Evolutionary conservation across 2,888 invertebrate species (phyloP), one percentile per base, ranked within the genome.

Genomic region (Papilio demoleus): DNA sequence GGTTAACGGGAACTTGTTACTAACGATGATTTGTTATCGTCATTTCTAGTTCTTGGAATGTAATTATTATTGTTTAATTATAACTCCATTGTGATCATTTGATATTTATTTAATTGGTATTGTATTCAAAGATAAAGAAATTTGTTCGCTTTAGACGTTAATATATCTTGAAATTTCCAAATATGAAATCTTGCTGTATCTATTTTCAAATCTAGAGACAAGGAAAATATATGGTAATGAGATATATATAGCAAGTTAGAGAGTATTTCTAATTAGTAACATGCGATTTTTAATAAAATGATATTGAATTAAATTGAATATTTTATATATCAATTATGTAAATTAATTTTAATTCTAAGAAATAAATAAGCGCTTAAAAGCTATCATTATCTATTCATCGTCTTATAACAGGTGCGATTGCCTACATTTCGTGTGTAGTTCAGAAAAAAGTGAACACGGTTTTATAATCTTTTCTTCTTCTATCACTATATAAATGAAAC

Each of bases 21-120:
- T 68, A 63, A 63, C 63, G 63, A 68, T 68, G 63, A 68, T 68
- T 68, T 63, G 63, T 68, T 62, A 68, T 68, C 62, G 17, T 14
- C 19, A 24, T 68, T 34, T 58, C 47, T 34, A 45, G 24, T 68
- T 63, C 67, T 65, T 59, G 59, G 60, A 60, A 69, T 60, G 40
- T 65, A 47, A 69, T 65, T 65, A 65, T 68, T 65, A 65, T 50
- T 50, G 36, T 34, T 38, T 47, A 34, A 42, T 62, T 56, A 53
- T 53, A 58, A n/a, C 17, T 58, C 12, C 40, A 42, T 58, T 58
- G 58, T 50, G n/a, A 22, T 24, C 12, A 47, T 3, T 56, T 58
- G 40, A 42, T 31, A 56, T 56, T 24, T 6, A 12, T 17, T 45
- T 47, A 27, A 24, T 34, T 50, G n/a, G 4, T 36, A 3, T 24